These are phyloP conservation scores for Eubasilissa splendida DNA, from an alignment of 2,888 invertebrate genomes.

Conservation along the genomic window DNA sequence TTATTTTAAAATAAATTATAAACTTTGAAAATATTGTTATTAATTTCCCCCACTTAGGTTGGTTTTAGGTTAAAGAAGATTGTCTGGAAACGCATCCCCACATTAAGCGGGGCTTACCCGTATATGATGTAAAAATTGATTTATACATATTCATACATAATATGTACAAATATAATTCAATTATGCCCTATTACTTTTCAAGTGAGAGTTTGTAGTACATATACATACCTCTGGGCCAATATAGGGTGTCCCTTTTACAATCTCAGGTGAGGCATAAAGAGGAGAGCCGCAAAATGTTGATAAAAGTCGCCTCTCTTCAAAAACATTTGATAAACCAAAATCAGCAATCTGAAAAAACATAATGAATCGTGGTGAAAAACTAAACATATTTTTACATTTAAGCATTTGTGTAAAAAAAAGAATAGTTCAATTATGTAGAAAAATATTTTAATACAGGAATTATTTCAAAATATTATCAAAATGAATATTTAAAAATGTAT, in stretches of 20 bases:
- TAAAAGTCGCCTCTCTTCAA: constrained; percentile 87
- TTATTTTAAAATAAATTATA: no score
- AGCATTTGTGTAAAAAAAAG: not conserved
- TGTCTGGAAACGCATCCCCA: no score
- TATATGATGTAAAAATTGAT: no score
- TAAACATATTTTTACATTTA: not conserved
- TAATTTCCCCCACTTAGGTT: no score
- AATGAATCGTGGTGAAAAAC: not conserved
- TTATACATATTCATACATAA: no score
- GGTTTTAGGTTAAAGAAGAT: no score
- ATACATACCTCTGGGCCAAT: constrained; percentile 93
- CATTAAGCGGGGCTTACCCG: no score
- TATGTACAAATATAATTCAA: not conserved
- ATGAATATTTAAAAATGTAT: not conserved
- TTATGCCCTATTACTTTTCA: not conserved
- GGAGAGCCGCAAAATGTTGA: constrained; percentile 98
- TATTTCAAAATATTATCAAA: not conserved
- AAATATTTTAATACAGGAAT: no score
- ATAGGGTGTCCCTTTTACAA: constrained; percentile 96
- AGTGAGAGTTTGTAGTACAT: not conserved
- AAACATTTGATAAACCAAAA: constrained; percentile 98
- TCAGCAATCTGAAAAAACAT: constrained; percentile 89
- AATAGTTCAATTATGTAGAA: no score
- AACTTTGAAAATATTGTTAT: no score
- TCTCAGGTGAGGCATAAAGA: constrained; percentile 97